Evolutionary conservation across 2,113 vertebrate genomes (phyloP), one percentile per base, ranked within the genome.

Genomic region (Equus quagga): DNA sequence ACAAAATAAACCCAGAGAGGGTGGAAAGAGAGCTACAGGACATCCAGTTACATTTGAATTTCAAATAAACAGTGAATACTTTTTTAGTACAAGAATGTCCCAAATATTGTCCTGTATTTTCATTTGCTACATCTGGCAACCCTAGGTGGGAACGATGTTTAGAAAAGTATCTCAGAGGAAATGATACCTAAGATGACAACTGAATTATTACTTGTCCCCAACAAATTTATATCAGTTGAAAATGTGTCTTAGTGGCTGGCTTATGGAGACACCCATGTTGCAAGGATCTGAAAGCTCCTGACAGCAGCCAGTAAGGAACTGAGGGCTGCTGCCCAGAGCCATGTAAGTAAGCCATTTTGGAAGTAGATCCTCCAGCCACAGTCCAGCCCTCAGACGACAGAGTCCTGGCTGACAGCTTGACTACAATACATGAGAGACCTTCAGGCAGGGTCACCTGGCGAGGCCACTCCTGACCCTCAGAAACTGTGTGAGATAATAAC

Each of bases 51-150:
- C 82, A 65, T 44, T 8, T 90, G 69, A 81, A n/a, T 90, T 82
- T 81, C 44, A 85, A 83, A 69, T 85, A 75, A 94, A 67, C 62
- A 85, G 70, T 49, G 41, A 92, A 62, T 67, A 78, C 7, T n/a
- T 51, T 79, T 85, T 80, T 46, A 94, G 49, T 69, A 36, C 46
- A 93, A 54, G 41, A 69, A 76, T 76, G 46, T 70, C 31, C 67
- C 44, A 92, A 93, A 97, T 75, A 85, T 31, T 56, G 10, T 90
- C 46, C 44, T 83, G 6, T 73, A 46, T 89, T 84, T 84, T 86
- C 26, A 81, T 56, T 84, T 89, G 49, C 23, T 85, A 7, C 6
- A 85, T 18, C 65, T 60, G 31, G 49, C 19, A 90, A 33, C 33
- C 24, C 44, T 64, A 12, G 11, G 24, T 75, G 58, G 72, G 24